Evolutionary conservation across 2,797 vertebrate genomes (phyloP), one percentile per base, ranked within the genome.

Genomic region (Emydoidea blandingii): DNA sequence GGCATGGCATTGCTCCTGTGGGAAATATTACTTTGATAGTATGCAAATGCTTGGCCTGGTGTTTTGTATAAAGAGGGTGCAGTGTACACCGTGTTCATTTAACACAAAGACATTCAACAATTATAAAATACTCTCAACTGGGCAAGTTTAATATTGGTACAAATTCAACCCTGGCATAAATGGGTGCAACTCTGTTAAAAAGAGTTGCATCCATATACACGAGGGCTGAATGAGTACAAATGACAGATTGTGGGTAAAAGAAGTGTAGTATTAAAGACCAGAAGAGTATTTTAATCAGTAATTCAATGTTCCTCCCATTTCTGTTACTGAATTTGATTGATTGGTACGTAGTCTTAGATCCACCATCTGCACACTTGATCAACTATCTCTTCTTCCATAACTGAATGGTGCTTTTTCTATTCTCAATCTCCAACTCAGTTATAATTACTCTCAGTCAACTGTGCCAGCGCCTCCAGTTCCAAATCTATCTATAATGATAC

Each of bases 21-120:
- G 89, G 87, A 83, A 96, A 83, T n/a, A 85, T 29, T 57, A 76
- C 74, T 85, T 91, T 53, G 94, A 83, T 81, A 90, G 85, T 25
- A 9, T 37, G 81, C 52, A 91, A 94, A n/a, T 8, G 56, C 41
- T 86, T 91, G 90, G 87, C 78, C 79, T 27, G 23, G 83, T 1
- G 74, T 12, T 93, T 88, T 95, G 94, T 94, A 96, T 89, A 15
- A 44, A 34, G 52, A 68, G 19, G 9, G 74, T 92, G 29, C 92
- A 6, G 59, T 92, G 27, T 91, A 90, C 31, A n/a, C 37, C 79
- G 92, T 50, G 44, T 72, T 72, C 10, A 72, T 92, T 94, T 88
- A 96, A 86, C 41, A 89, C 56, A 56, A 79, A 86, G 34, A 89
- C 91, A 91, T 68, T 1, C 44, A 96, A 81, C 12, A 10, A 62